phyloP scores from a whole-genome alignment of 2,888 invertebrate genomes.

The Caenorhabditis uteleia region DNA sequence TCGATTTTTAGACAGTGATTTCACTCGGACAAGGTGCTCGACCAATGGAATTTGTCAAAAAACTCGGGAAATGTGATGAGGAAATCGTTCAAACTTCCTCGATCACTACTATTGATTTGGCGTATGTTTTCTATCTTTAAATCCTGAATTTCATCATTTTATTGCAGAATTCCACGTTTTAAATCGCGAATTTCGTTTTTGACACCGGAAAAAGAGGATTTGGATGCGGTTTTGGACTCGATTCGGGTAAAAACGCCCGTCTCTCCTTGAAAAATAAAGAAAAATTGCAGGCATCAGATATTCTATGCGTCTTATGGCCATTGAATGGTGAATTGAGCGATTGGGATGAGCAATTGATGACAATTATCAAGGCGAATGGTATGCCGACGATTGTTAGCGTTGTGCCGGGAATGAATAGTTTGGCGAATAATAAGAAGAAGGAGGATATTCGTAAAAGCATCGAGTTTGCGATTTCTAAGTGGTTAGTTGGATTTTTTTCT shows the following conservation, averaged over 20 bases:
- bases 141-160: neutral
- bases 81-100: conserved; percentile 42
- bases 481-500: conserved; percentile 32
- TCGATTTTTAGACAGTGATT: conserved; percentile 55
- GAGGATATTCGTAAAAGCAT: conserved; percentile 57
- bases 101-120: conserved; percentile 46
- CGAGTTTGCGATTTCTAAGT: conserved; percentile 44
- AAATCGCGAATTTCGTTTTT: conserved; percentile 59
- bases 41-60: conserved; percentile 43
- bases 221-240: conserved; percentile 59
- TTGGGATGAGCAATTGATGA: conserved; percentile 56
- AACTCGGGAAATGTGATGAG: conserved; percentile 40
- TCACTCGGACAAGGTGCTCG: conserved; percentile 49
- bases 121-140: conserved; percentile 29
- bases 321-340: conserved; percentile 72
- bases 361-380: conserved; percentile 60
- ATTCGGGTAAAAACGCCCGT: conserved; percentile 33
- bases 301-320: conserved; percentile 80
- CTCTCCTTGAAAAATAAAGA: neutral
- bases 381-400: conserved; percentile 74
- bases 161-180: conserved; percentile 59
- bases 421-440: conserved; percentile 55
- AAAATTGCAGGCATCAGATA: conserved; percentile 78
- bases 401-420: conserved; percentile 55
- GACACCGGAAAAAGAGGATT: conserved; percentile 46